phyloP scores from a whole-genome alignment of 2,113 vertebrate species.

The Scomber japonicus region DNA sequence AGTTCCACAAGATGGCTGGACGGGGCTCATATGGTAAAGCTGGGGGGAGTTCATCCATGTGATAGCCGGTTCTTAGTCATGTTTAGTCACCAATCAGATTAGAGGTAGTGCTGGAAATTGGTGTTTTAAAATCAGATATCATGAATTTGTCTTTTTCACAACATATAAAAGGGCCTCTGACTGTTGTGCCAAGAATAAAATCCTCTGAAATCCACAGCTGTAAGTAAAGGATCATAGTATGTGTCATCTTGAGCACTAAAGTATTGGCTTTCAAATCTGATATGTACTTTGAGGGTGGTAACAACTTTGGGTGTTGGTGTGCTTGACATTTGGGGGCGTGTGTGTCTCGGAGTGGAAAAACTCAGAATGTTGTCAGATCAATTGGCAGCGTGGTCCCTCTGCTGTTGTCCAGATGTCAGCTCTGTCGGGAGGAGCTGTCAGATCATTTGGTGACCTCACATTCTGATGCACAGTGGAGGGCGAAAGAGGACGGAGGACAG shows the following conservation, averaged over 20 bases:
- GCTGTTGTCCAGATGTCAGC: constrained; percentile 63
- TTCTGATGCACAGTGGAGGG: constrained; percentile 29
- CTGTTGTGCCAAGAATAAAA: neutral
- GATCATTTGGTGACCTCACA: constrained; percentile 35
- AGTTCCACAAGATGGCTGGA: constrained; percentile 99
- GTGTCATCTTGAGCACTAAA: neutral
- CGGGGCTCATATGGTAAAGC: constrained; percentile 96
- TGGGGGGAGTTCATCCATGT: neutral
- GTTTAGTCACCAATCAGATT: neutral
- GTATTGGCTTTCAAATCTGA: neutral
- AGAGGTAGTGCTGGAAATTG: neutral
- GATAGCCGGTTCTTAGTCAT: neutral
- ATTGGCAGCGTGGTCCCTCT: constrained; percentile 27
- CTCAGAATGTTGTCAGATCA: constrained; percentile 48
- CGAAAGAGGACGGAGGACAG: neutral
- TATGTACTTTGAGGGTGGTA: neutral
- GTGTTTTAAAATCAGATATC: neutral
- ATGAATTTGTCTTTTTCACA: neutral
- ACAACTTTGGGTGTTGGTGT: neutral
- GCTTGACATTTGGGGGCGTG: constrained; percentile 31
- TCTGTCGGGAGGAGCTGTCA: constrained; percentile 52
- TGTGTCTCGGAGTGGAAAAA: constrained; percentile 37
- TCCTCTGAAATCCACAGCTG: neutral
- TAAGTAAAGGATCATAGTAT: neutral
- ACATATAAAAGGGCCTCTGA: neutral